These are phyloP conservation scores for Pachyseris speciosa DNA, from an alignment of 64 coral and sea anemone genomes.

Conservation along the genomic window DNA sequence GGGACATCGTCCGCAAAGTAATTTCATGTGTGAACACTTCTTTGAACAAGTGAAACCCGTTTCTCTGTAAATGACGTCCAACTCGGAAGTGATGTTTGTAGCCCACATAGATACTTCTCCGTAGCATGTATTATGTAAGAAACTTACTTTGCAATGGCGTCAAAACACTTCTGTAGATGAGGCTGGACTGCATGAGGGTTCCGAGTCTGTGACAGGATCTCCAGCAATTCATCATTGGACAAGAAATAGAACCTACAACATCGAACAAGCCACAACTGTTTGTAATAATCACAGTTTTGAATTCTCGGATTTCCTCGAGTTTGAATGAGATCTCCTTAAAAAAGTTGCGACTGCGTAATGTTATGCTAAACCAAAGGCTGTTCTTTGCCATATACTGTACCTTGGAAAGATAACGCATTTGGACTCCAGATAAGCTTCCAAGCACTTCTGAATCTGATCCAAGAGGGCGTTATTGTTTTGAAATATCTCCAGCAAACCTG, in stretches of 20 bases:
- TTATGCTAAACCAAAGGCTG: too few species aligned
- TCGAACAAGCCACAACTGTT: background rate
- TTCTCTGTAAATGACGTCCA: too few species aligned
- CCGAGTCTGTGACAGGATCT: conserved; percentile 97
- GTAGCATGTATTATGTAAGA: background rate
- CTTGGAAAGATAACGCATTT: conserved; percentile 99
- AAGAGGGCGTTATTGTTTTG: conserved; percentile 98
- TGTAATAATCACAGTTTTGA: background rate
- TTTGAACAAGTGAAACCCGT: too few species aligned
- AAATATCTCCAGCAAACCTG: conserved; percentile 96
- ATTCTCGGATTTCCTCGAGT: too few species aligned
- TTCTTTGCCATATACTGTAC: conserved; percentile 24
- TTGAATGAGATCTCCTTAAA: too few species aligned
- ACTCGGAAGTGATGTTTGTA: too few species aligned
- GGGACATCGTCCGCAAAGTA: too few species aligned
- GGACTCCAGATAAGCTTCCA: conserved; percentile 97
- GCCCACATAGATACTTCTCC: too few species aligned
- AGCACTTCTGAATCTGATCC: conserved; percentile 99
- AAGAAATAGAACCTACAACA: conserved; percentile 94
- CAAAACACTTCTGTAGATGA: conserved; percentile 99
- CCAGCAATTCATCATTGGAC: conserved; percentile 98
- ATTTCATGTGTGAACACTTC: too few species aligned
- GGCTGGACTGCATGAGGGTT: conserved; percentile 98
- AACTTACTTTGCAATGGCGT: conserved; percentile 96
- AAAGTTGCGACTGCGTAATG: too few species aligned